Base-by-base conservation (phyloP, 2,888 invertebrate genomes). In the Malthinus flaveolus region DNA sequence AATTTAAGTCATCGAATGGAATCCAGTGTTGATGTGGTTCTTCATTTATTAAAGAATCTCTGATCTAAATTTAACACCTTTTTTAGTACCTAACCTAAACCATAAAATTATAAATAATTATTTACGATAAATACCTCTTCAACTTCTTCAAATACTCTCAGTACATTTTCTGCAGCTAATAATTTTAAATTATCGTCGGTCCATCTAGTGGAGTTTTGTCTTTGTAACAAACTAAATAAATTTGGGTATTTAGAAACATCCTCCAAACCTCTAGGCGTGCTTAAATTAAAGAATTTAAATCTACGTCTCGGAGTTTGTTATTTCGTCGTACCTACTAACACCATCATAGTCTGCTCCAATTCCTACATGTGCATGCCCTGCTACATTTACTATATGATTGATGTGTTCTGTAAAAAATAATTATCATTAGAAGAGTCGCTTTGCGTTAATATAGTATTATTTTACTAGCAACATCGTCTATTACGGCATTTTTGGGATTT, bases 181-280 rank as follows among this genome's bases (percentile, higher is more conserved):
- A 81, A 79, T 63, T 78, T 76, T 8, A 82, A 71, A 62, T 81
- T 81, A 10, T 69, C 71, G 8, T 68, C 68, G 1, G 73, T 76
- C 82, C 82, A 82, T 15, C 61, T 49, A 1, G 54, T 51, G 1
- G 66, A 60, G 45, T 73, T 64, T n/a, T 46, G 34, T 39, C 51
- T 37, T 55, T 61, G 54, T 15, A 73, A 51, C 1, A 54, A 42
- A 51, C 70, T 85, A 66, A 88, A 87, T 56, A 88, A 77, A 66
- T 85, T 84, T 1, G 88, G 88, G 75, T 88, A 88, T 68, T 82
- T 84, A 1, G 88, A 87, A 37, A 88, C 88, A 71, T 88, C 87
- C 72, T 88, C 87, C 55, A 88, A 71, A 0, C 87, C 88, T 49
- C 83, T 81, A 0, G 88, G 84, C 5, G 86, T 84, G 71, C 88